Evolutionary conservation across 2,888 invertebrate species (phyloP).

Genomic region (Mythimna pallens): DNA sequence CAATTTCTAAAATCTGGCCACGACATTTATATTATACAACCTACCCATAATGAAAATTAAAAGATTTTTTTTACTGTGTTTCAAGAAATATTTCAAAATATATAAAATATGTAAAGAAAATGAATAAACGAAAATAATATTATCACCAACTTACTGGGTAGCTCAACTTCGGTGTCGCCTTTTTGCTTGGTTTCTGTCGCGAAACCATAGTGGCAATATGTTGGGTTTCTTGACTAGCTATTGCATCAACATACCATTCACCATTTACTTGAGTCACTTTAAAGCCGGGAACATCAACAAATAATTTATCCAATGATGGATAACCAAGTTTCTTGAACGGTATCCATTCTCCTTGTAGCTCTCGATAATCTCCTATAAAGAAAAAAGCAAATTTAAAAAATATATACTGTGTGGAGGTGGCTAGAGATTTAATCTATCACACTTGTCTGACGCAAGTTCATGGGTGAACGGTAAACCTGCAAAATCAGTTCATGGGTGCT

Average conservation of each 20-base stretch:
- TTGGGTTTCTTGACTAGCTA: constrained; percentile 90
- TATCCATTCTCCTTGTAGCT: constrained; percentile 92
- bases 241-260: constrained; percentile 90
- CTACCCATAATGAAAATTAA: no score
- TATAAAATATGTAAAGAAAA: background rate
- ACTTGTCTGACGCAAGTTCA: no score
- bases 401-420: background rate
- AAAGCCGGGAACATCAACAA: constrained; percentile 90
- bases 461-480: no score
- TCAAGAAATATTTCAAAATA: background rate
- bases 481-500: background rate
- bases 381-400: background rate
- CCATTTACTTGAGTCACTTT: constrained; percentile 88
- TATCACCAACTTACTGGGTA: constrained; percentile 74
- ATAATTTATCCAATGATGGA: constrained; percentile 90
- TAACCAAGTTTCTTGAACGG: constrained; percentile 92
- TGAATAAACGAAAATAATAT: background rate
- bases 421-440: no score
- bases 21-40: no score
- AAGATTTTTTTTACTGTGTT: no score
- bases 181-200: constrained; percentile 85
- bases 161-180: constrained; percentile 77
- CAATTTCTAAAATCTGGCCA: no score
- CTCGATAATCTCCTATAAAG: constrained; percentile 90
- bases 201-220: constrained; percentile 91